These are phyloP conservation scores for Sinohyriopsis cumingii DNA, from an alignment of 2,888 invertebrate species.

Conservation along the genomic window DNA sequence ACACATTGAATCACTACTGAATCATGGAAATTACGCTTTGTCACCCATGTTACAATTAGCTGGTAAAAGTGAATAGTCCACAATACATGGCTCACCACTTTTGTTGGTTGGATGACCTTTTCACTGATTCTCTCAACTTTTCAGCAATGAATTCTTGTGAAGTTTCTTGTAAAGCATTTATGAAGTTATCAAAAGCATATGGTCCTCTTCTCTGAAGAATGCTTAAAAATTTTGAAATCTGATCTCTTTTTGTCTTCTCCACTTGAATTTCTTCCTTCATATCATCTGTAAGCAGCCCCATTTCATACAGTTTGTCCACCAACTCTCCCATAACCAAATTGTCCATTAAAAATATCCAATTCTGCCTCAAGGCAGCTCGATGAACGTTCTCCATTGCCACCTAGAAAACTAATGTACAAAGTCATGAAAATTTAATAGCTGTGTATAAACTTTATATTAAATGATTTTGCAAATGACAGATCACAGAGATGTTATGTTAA, in stretches of 20 bases:
- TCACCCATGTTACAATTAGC: too few species aligned
- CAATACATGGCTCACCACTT: too few species aligned
- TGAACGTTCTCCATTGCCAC: conserved; percentile 28
- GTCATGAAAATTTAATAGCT: too few species aligned
- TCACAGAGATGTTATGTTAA: too few species aligned
- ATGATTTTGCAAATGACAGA: too few species aligned
- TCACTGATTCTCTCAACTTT: conserved; percentile 8
- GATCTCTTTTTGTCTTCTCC: conserved; percentile 21
- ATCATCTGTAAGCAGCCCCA: conserved; percentile 20
- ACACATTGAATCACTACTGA: too few species aligned
- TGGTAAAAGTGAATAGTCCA: too few species aligned
- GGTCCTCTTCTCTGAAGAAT: conserved; percentile 41
- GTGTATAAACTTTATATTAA: too few species aligned
- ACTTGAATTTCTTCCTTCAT: conserved; percentile 34
- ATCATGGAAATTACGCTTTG: too few species aligned
- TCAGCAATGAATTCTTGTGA: conserved; percentile 36
- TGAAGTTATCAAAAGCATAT: conserved; percentile 26
- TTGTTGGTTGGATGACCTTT: too few species aligned
- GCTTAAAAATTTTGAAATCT: conserved; percentile 28
- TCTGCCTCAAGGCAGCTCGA: conserved; percentile 23
- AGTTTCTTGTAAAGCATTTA: conserved; percentile 24
- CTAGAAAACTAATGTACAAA: too few species aligned
- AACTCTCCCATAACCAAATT: conserved; percentile 29
- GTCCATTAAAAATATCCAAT: conserved; percentile 38
- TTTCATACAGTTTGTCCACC: conserved; percentile 25